Evolutionary conservation across 1,140 invertebrate species (phyloP), one percentile per base, ranked within the genome.

Genomic region (Drosophila teissieri): DNA sequence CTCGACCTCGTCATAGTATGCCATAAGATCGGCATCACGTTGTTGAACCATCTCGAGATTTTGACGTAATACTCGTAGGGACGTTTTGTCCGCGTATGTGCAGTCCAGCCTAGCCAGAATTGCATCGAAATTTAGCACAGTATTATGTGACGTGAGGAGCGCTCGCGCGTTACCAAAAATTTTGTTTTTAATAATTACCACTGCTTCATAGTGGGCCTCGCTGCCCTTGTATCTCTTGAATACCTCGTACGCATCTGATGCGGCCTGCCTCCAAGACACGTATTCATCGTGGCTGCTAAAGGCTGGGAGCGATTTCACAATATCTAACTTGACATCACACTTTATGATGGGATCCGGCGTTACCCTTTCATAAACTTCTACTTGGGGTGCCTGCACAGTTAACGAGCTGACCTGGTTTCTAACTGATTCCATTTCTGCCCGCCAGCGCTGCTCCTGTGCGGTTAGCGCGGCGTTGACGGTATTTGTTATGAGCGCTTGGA

Each of bases 61-160:
- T n/a, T 45, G 40, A 15, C 24, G 27, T 56, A 56, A 14, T 24
- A 45, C 54, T 1, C 54, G n/a, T 31, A 56, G 39, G 39, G 24
- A 45, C 19, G 54, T 56, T 44, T 56, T 34, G n/a, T 44, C 40
- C 11, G 54, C 40, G 8, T 58, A 58, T 37, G 31, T 58, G 56
- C 56, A 58, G 37, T 48, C 44, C 22, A 58, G 56, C 12, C 53
- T 55, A 17, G 53, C 53, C 19, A 54, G n/a, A 19, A 54, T 54
- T 36, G 52, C 52, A 31, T 51, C n/a, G 19, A 51, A 51, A 51
- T 49, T 45, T 14, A 45, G 17, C 3, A 45, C 44, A 17, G 44
- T 12, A 12, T 45, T 45, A 17, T 45, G 17, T 17, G 44, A 45
- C 44, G 44, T 45, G 10, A 45, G 44, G 46, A 24, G 46, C 14